Conservation (phyloP, 1,140 invertebrate species). For the Diabrotica undecimpunctata region DNA sequence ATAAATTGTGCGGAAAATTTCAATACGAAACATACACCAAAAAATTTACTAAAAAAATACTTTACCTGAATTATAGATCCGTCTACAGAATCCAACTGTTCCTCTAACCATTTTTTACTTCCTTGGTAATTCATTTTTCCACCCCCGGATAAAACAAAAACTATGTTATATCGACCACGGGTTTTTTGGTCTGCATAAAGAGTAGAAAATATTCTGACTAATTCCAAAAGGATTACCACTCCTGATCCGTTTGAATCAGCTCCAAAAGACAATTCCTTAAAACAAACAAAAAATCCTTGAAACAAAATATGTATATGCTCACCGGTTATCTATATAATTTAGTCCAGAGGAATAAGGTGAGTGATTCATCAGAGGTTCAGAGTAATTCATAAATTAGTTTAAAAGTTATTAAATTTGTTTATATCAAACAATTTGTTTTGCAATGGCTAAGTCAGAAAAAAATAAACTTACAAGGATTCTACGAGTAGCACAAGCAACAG, state of each 20-base stretch:
- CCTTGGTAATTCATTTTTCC: constrained; percentile 94
- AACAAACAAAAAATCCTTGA: constrained; percentile 25
- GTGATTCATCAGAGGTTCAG: too few relatives aligned
- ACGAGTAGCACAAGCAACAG: too few relatives aligned
- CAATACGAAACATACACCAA: too few relatives aligned
- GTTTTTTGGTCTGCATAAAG: constrained; percentile 81
- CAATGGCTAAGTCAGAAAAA: too few relatives aligned
- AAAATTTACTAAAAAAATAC: not conserved
- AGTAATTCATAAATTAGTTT: too few relatives aligned
- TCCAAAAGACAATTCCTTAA: constrained; percentile 77
- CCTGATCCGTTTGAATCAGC: constrained; percentile 94
- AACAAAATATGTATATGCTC: not conserved
- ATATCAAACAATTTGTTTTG: too few relatives aligned
- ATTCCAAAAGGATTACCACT: constrained; percentile 80
- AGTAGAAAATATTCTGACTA: constrained; percentile 85
- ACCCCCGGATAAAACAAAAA: constrained; percentile 88
- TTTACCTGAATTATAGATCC: constrained; percentile 68
- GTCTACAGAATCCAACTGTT: constrained; percentile 77
- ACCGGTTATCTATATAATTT: too few relatives aligned
- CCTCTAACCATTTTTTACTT: constrained; percentile 94
- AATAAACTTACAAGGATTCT: too few relatives aligned
- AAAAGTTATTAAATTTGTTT: too few relatives aligned
- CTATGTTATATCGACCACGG: constrained; percentile 79
- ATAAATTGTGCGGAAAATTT: too few relatives aligned
- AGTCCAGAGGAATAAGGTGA: too few relatives aligned